A percentile compares a stretch with the other conserved stretches of the same genome.
Evolutionary conservation across 64 coral and sea anemone species (phyloP).

Genomic region (Hydrozoanthus tunicans): DNA sequence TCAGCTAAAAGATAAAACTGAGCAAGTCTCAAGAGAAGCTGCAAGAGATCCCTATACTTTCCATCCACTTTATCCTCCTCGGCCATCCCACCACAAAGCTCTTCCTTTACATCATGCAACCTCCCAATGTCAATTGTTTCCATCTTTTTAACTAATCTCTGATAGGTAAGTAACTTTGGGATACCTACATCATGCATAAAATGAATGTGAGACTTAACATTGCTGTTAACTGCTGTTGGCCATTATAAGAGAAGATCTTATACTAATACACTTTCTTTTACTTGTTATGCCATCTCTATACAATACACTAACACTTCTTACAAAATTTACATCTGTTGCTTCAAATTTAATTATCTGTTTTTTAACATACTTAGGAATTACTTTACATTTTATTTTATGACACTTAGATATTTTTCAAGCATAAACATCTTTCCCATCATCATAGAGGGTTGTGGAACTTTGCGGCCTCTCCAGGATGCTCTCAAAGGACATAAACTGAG

Average conservation of each 20-base stretch:
- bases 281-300: slow-evolving; percentile 49
- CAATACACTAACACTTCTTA: slow-evolving; percentile 26
- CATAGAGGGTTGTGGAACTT: not conserved
- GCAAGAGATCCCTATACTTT: slow-evolving; percentile 72
- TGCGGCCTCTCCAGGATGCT: slow-evolving; percentile 1
- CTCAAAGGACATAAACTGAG: slow-evolving; percentile 8
- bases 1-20: slow-evolving; percentile 69
- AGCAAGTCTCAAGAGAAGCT: slow-evolving; percentile 69
- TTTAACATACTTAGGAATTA: slow-evolving; percentile 35
- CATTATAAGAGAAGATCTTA: slow-evolving; percentile 59
- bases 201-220: slow-evolving; percentile 65
- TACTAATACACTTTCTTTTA: slow-evolving; percentile 57
- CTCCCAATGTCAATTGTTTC: slow-evolving; percentile 76
- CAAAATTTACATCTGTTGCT: slow-evolving; percentile 42
- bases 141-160: slow-evolving; percentile 47
- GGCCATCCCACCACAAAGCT: slow-evolving; percentile 46
- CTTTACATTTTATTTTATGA: slow-evolving; percentile 13
- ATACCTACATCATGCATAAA: slow-evolving; percentile 61
- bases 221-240: slow-evolving; percentile 54
- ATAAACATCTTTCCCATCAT: not conserved
- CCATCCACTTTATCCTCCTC: slow-evolving; percentile 64
- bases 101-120: slow-evolving; percentile 64
- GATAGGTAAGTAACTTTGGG: slow-evolving; percentile 77
- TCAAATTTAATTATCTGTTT: slow-evolving; percentile 45
- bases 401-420: no score